These are phyloP conservation scores for Sebastes cheni DNA, from an alignment of 2,797 vertebrate species.

Conservation along the genomic window DNA sequence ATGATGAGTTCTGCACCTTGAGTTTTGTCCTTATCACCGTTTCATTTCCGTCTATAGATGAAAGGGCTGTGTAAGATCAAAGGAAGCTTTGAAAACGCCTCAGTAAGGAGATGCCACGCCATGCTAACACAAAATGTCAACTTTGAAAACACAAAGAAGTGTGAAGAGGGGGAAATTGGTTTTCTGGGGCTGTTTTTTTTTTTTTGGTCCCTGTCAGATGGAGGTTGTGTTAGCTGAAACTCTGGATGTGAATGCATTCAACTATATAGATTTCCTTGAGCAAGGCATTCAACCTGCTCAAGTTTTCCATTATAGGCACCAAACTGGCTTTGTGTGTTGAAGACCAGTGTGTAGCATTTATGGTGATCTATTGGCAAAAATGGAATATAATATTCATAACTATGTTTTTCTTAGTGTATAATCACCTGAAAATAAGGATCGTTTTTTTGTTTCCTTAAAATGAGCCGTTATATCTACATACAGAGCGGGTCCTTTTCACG, in stretches of 20 bases:
- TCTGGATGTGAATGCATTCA: neutral
- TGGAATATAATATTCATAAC: too few relatives aligned
- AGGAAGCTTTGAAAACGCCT: neutral
- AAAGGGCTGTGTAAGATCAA: neutral
- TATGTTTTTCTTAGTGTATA: too few relatives aligned
- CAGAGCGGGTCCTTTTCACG: too few relatives aligned
- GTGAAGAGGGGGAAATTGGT: neutral
- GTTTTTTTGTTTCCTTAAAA: too few relatives aligned
- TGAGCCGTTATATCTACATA: too few relatives aligned
- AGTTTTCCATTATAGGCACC: neutral
- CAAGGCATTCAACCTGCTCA: neutral
- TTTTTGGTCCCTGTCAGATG: neutral
- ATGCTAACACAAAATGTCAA: neutral
- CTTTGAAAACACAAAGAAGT: neutral
- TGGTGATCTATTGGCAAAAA: too few relatives aligned
- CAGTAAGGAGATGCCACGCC: neutral
- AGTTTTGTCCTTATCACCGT: neutral
- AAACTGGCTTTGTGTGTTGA: neutral
- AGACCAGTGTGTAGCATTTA: too few relatives aligned
- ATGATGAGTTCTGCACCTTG: neutral
- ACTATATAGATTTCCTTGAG: neutral
- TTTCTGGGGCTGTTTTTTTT: neutral
- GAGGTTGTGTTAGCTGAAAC: neutral
- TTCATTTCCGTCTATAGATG: neutral
- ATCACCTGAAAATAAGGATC: too few relatives aligned